Percentiles rank a stretch among this genome's conserved stretches.
Conservation (phyloP, 2,797 vertebrate species). For the Eospalax fontanierii region DNA sequence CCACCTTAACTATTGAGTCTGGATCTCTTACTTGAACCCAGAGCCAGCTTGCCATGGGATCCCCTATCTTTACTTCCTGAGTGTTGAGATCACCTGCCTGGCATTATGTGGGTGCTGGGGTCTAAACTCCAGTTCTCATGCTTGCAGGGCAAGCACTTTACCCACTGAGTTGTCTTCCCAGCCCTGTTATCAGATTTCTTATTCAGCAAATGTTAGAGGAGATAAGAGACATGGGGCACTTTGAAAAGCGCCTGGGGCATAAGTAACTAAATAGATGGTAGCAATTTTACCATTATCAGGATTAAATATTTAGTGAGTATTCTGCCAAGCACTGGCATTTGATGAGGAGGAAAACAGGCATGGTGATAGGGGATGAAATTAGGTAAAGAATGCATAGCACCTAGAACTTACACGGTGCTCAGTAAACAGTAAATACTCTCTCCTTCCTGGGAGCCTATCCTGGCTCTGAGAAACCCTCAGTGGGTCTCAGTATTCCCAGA, state of each 20-base stretch:
- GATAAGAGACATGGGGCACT: background rate
- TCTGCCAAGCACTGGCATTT: background rate
- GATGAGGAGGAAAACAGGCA: background rate
- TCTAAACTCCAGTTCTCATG: background rate
- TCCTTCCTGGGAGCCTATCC: background rate
- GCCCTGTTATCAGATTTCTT: background rate
- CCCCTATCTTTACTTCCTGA: too few species aligned
- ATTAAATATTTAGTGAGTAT: conserved; percentile 11
- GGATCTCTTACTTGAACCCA: too few species aligned
- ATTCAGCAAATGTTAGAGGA: background rate
- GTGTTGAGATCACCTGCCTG: background rate
- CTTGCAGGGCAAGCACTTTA: too few species aligned
- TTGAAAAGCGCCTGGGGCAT: background rate
- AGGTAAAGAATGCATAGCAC: background rate
- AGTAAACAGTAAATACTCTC: background rate
- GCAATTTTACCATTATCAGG: background rate
- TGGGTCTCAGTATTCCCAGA: background rate
- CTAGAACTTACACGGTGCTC: background rate
- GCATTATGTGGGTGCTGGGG: background rate
- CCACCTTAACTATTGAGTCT: too few species aligned
- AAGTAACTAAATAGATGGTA: background rate
- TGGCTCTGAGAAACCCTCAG: background rate
- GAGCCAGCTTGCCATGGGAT: too few species aligned
- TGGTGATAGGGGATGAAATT: too few species aligned
- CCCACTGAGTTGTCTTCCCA: too few species aligned